These are phyloP conservation scores for Onychomys arenicola DNA, from an alignment of 2,797 vertebrate species.

Conservation along the genomic window DNA sequence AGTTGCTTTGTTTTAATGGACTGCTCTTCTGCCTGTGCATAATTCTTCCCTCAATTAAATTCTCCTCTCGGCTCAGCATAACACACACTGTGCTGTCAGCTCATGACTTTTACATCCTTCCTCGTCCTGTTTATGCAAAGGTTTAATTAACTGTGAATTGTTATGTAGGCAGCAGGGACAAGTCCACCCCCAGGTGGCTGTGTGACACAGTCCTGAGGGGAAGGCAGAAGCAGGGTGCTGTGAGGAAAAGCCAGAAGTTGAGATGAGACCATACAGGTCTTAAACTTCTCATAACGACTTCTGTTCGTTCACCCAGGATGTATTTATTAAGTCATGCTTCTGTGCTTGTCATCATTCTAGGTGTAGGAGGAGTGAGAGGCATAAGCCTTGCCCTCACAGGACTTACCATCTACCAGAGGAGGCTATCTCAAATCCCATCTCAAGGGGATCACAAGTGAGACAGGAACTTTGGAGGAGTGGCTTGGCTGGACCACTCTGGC, in stretches of 20 bases:
- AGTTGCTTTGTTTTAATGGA: slow-evolving; percentile 90
- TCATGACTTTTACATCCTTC: slow-evolving; percentile 90
- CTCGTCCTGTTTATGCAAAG: slow-evolving; percentile 89
- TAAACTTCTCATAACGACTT: neutral
- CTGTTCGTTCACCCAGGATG: neutral
- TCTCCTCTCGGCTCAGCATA: slow-evolving; percentile 88
- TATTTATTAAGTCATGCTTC: neutral
- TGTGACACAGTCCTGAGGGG: slow-evolving; percentile 61
- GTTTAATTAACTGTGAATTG: slow-evolving; percentile 91
- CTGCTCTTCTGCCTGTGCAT: slow-evolving; percentile 88
- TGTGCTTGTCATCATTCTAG: neutral
- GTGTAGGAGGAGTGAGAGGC: neutral
- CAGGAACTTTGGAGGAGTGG: neutral
- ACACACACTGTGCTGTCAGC: slow-evolving; percentile 88
- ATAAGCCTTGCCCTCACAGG: neutral
- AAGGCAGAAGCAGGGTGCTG: neutral
- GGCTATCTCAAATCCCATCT: neutral
- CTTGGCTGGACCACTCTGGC: neutral
- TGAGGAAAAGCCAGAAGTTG: neutral
- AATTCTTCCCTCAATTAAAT: slow-evolving; percentile 91
- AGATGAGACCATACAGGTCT: neutral
- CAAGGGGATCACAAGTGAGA: neutral
- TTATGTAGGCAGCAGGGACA: slow-evolving; percentile 83
- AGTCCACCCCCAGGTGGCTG: slow-evolving; percentile 58
- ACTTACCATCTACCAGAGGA: neutral